These are phyloP conservation scores for Sylvia atricapilla DNA, from an alignment of 2,113 vertebrate species.

Conservation along the genomic window DNA sequence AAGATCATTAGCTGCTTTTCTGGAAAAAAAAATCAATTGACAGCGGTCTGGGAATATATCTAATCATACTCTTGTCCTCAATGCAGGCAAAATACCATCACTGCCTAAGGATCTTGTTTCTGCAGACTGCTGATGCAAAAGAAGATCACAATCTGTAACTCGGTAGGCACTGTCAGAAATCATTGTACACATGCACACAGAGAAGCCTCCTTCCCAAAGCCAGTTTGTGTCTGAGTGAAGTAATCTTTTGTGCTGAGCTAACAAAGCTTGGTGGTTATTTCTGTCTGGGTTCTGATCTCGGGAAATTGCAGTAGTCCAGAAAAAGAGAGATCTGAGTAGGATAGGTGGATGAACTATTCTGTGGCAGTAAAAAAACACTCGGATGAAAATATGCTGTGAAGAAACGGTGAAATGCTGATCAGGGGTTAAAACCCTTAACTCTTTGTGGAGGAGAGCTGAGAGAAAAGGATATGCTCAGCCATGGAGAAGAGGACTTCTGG, in stretches of 20 bases:
- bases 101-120: background rate
- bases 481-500: background rate
- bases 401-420: background rate
- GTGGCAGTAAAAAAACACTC: background rate
- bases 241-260: background rate
- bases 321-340: background rate
- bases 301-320: background rate
- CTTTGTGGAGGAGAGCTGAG: background rate
- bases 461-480: background rate
- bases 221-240: background rate
- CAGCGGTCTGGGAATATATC: background rate
- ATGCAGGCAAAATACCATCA: background rate
- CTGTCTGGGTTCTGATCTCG: background rate
- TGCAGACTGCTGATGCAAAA: background rate
- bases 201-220: background rate
- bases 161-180: background rate
- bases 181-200: background rate
- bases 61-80: background rate
- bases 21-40: background rate
- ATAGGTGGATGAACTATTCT: background rate
- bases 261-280: background rate
- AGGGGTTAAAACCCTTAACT: background rate
- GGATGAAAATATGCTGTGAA: background rate
- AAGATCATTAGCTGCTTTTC: background rate
- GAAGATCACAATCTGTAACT: background rate